phyloP scores from a whole-genome alignment of 2,797 vertebrate species.

The Tadarida brasiliensis region DNA sequence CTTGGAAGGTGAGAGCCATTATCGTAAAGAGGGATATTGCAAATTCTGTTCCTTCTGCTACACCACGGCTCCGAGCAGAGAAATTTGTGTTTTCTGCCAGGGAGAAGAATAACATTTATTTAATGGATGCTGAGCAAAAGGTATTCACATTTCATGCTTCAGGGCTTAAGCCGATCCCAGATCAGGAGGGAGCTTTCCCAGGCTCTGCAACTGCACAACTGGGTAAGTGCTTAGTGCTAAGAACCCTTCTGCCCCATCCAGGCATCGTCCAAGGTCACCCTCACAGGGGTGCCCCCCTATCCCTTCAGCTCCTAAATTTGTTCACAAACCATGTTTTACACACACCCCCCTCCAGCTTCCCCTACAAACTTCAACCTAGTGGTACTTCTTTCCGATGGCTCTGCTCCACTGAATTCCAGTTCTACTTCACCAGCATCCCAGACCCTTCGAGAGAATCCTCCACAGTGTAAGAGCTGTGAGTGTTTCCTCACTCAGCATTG shows the following conservation, averaged over 20 bases:
- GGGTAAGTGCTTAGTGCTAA: conserved; percentile 52
- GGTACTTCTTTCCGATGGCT: background rate
- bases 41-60: conserved; percentile 79
- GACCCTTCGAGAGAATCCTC: background rate
- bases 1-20: conserved; percentile 75
- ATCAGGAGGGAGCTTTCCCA: conserved; percentile 70
- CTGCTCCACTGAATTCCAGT: background rate
- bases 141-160: conserved; percentile 81
- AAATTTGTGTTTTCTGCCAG: conserved; percentile 82
- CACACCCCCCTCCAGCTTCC: background rate
- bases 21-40: conserved; percentile 76
- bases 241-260: conserved; percentile 21
- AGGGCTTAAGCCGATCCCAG: conserved; percentile 64
- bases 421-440: background rate
- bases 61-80: conserved; percentile 69
- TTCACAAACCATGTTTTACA: conserved; percentile 1
- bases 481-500: background rate
- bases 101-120: conserved; percentile 82
- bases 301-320: conserved; percentile 39
- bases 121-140: conserved; percentile 82
- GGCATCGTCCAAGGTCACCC: conserved; percentile 44
- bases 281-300: background rate
- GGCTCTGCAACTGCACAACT: conserved; percentile 55
- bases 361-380: background rate
- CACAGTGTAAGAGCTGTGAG: background rate